phyloP scores from a whole-genome alignment of 2,797 vertebrate genomes.

The Sus cebifrons region DNA sequence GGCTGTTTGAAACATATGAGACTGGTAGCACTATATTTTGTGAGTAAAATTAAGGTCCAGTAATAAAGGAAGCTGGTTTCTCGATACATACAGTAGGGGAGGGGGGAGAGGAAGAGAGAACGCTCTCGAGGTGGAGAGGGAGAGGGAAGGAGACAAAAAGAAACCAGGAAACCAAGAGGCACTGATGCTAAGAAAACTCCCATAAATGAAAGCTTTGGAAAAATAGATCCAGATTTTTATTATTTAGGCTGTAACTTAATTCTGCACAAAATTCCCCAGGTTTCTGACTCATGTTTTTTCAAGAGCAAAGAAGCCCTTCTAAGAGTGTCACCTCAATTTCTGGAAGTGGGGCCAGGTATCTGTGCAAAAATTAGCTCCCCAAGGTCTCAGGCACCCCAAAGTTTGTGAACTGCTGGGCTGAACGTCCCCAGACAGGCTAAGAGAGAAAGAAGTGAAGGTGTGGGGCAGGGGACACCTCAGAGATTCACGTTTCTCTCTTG shows the following conservation, averaged over 20 bases:
- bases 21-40: not conserved
- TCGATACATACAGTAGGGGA: not conserved
- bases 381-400: not conserved
- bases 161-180: not conserved
- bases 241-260: not conserved
- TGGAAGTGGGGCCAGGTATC: not conserved
- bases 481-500: conserved; percentile 57
- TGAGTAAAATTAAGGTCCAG: not conserved
- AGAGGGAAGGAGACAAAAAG: too few species aligned
- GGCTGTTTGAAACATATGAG: conserved; percentile 7
- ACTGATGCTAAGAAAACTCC: not conserved
- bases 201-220: conserved; percentile 11
- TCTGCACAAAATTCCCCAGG: not conserved
- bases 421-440: not conserved
- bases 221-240: not conserved
- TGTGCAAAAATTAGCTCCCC: not conserved
- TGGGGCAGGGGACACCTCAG: not conserved
- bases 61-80: not conserved
- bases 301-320: not conserved
- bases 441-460: not conserved
- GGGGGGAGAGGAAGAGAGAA: not conserved
- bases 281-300: conserved; percentile 39
- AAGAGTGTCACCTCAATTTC: not conserved
- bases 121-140: too few species aligned
- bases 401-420: not conserved